These are phyloP conservation scores for Platycnemis pennipes DNA, from an alignment of 2,888 invertebrate genomes.

Conservation along the genomic window DNA sequence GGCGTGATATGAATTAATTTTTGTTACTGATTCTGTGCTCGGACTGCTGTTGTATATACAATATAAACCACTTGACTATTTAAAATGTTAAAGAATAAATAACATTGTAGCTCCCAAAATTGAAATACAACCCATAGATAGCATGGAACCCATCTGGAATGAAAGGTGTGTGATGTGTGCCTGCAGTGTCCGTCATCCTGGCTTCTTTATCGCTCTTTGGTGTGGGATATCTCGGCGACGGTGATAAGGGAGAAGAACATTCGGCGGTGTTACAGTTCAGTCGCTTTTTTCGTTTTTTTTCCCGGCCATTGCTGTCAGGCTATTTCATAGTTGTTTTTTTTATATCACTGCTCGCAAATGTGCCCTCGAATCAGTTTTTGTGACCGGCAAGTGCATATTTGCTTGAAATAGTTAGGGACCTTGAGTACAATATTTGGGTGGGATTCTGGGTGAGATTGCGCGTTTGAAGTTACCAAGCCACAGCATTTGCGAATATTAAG, in stretches of 20 bases:
- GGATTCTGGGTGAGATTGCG: no score
- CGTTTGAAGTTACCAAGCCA: no score
- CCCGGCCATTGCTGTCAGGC: no score
- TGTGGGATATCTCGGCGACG: neutral
- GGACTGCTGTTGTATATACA: neutral
- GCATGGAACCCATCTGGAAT: neutral
- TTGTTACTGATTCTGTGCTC: neutral
- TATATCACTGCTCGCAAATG: no score
- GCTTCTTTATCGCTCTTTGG: neutral
- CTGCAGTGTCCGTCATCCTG: neutral
- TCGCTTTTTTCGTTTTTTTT: neutral
- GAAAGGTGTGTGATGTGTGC: neutral
- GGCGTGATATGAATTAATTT: neutral
- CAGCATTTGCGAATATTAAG: no score
- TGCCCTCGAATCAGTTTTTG: no score
- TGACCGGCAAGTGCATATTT: no score
- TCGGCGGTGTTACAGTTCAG: neutral
- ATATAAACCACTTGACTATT: no score
- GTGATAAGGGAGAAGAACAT: neutral
- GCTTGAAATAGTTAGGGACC: no score
- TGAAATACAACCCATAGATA: neutral
- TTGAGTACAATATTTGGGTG: no score
- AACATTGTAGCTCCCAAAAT: neutral
- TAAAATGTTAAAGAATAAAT: neutral
- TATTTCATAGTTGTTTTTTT: no score